Percentiles rank a stretch among this genome's conserved stretches.
These are phyloP conservation scores for Ictidomys tridecemlineatus DNA, from an alignment of 2,113 vertebrate genomes.

Conservation along the genomic window DNA sequence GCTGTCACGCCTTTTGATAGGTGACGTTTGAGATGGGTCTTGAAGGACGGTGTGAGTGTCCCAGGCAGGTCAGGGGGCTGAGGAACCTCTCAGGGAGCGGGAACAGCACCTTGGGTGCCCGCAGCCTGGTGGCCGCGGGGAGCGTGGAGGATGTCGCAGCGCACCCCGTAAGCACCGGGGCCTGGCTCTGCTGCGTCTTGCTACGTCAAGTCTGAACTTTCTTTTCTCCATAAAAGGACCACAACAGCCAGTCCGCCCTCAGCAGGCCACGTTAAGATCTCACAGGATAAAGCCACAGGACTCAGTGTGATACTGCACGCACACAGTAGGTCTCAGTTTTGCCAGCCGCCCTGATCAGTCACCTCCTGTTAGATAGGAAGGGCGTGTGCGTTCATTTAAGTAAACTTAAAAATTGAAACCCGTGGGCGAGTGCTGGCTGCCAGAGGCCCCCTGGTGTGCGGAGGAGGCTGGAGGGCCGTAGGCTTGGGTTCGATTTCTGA, in stretches of 20 bases:
- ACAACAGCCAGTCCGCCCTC: not conserved
- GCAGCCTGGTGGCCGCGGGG: not conserved
- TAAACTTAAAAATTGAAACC: not conserved
- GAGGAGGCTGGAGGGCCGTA: not conserved
- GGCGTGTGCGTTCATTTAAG: not conserved
- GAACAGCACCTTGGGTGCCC: not conserved
- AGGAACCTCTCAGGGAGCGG: not conserved
- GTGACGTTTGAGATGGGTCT: not conserved
- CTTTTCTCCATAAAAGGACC: not conserved
- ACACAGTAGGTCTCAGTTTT: not conserved
- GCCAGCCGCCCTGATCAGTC: not conserved
- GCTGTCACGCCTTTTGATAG: not conserved
- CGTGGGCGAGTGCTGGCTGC: not conserved
- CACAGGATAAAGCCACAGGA: accelerated
- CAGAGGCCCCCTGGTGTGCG: not conserved
- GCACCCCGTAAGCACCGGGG: not conserved
- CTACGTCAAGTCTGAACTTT: not conserved
- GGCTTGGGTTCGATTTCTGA: slow-evolving; percentile 11
- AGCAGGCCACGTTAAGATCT: not conserved
- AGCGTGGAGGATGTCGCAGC: not conserved
- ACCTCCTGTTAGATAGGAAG: not conserved
- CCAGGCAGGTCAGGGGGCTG: not conserved
- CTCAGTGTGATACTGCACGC: not conserved
- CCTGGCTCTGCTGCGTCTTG: not conserved
- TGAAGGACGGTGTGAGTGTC: not conserved